Percentiles rank a stretch among this genome's conserved stretches.
Evolutionary conservation across 2,888 invertebrate species (phyloP).

Genomic region (Athalia cordata): DNA sequence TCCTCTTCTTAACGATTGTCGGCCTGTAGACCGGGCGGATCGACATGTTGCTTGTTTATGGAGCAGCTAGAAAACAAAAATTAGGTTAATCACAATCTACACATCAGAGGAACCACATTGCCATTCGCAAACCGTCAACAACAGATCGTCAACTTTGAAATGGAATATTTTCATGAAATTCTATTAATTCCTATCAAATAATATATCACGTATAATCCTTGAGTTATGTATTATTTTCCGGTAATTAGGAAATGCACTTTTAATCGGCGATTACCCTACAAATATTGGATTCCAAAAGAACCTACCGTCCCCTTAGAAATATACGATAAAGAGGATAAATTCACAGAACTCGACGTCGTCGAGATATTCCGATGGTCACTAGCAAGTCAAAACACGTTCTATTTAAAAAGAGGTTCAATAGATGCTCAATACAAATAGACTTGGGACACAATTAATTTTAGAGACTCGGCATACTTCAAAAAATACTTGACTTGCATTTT

Average conservation of each 20-base stretch:
- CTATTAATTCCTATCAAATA: slow-evolving; percentile 19
- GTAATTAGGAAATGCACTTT: slow-evolving; percentile 15
- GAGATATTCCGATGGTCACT: slow-evolving; percentile 19
- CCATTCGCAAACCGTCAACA: slow-evolving; percentile 36
- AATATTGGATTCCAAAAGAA: slow-evolving; percentile 55
- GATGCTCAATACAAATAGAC: background rate
- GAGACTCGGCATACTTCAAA: background rate
- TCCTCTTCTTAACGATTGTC: slow-evolving; percentile 96
- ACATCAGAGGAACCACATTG: slow-evolving; percentile 24
- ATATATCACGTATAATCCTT: background rate
- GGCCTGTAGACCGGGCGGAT: slow-evolving; percentile 93
- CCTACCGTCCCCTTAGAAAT: slow-evolving; percentile 55
- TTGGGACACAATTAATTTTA: background rate
- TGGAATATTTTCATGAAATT: slow-evolving; percentile 18
- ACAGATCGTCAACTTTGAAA: background rate
- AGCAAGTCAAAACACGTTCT: slow-evolving; percentile 11
- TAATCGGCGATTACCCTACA: slow-evolving; percentile 53
- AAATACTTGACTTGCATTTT: background rate
- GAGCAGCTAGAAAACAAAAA: slow-evolving; percentile 60
- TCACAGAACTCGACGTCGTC: slow-evolving; percentile 28
- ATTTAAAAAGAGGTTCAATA: background rate
- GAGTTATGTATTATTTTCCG: background rate
- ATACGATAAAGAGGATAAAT: slow-evolving; percentile 41
- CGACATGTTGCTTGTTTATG: slow-evolving; percentile 81
- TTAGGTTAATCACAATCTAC: background rate